Conservation (phyloP, 2,888 invertebrate genomes). For the Drosophila mettleri region DNA sequence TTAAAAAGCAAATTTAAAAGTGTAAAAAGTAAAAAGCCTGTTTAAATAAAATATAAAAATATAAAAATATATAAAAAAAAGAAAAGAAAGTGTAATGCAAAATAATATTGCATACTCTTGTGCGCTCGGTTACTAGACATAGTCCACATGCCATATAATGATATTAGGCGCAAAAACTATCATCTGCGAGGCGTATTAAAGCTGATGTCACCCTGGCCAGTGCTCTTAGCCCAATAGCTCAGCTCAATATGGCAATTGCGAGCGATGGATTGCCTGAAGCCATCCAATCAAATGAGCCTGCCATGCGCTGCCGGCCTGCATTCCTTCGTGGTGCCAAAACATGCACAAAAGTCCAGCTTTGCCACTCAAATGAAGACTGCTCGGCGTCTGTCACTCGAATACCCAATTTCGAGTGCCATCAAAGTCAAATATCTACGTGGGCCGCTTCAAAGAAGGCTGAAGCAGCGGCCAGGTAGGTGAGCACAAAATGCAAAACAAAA, state of each 20-base stretch:
- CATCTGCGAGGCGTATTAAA: neutral
- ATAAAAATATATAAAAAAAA: no score
- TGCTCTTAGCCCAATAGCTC: neutral
- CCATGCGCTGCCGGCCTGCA: neutral
- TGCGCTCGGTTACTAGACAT: neutral
- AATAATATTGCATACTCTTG: neutral
- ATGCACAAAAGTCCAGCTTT: no score
- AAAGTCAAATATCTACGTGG: neutral
- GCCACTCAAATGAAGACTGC: no score
- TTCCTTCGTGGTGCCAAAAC: no score
- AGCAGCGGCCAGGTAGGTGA: neutral
- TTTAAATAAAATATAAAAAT: no score
- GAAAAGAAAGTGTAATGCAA: no score
- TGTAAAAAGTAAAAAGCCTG: no score
- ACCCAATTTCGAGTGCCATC: neutral
- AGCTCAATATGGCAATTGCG: neutral
- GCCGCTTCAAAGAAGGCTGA: neutral
- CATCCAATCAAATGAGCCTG: neutral
- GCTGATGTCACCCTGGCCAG: neutral
- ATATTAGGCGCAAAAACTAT: neutral
- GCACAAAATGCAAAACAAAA: neutral
- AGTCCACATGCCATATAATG: no score
- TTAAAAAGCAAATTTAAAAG: no score
- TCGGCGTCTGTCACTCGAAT: neutral
- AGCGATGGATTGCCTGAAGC: neutral